Base-by-base conservation (phyloP, 2,113 vertebrate genomes). In the Tinamus guttatus region DNA sequence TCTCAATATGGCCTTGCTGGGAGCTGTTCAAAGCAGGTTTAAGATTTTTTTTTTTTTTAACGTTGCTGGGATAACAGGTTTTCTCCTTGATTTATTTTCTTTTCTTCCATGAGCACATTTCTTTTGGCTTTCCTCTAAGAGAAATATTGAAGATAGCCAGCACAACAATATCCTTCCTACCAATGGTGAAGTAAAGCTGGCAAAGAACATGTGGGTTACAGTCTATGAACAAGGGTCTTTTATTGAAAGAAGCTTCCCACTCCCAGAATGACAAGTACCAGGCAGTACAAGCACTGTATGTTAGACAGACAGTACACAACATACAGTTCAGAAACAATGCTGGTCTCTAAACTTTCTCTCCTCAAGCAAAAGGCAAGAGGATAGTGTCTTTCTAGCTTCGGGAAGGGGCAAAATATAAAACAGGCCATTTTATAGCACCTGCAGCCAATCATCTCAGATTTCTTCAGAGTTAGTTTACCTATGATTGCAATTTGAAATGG, bases 141-240 rank as follows among this genome's bases (percentile, higher is more conserved):
- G 60, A 10, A 69, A 58, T 87, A 92, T 58, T 81, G 87, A 89
- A 71, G 68, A 58, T 22, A 93, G 27, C 2, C 45, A 59, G 20
- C 54, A 87, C 43, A 77, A 41, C 49, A 87, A 18, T 19, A 19
- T 75, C 64, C 81, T 65, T 64, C 51, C 60, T 67, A 82, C n/a
- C 41, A 91, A 34, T 59, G 69, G 38, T 78, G 77, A 90, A 81
- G 41, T 34, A 83, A 27, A 25, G 32, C 52, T 95, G 70, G 51
- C 63, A 96, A 94, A 92, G n/a, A 74, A 80, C 40, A 27, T 65
- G 74, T 16, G 93, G 36, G 41, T 30, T 56, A 60, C 78, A 74
- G 69, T 75, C 45, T 58, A 22, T 91, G 87, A 97, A 96, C 92
- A 70, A 80, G 20, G 13, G 41, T 77, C 59, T 84, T 89, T 89